A percentile compares a stretch with the other conserved stretches of the same genome.
These are phyloP conservation scores for Aphidoletes aphidimyza DNA, from an alignment of 2,888 invertebrate species.

Conservation along the genomic window DNA sequence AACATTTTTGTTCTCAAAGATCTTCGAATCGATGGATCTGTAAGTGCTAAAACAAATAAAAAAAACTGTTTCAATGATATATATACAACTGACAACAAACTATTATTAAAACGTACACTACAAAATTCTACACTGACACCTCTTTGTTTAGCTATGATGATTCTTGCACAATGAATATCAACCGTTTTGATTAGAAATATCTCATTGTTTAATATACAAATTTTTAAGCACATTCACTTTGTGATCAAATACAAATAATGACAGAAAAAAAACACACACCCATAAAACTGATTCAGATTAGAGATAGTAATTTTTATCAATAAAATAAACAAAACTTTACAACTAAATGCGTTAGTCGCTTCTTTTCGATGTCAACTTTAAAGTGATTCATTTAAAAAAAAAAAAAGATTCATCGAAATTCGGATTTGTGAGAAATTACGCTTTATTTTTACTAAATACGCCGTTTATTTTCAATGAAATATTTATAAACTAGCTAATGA, in stretches of 20 bases:
- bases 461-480: too few relatives aligned
- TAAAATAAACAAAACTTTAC: constrained; percentile 11
- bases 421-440: too few relatives aligned
- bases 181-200: too few relatives aligned
- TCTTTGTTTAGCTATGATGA: too few relatives aligned
- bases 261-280: background rate
- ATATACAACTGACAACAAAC: too few relatives aligned
- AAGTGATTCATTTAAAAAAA: background rate
- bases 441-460: background rate
- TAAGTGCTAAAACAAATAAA: constrained; percentile 35
- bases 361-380: background rate
- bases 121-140: background rate
- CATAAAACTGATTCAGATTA: background rate
- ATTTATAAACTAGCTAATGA: too few relatives aligned
- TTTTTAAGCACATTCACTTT: too few relatives aligned
- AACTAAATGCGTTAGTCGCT: background rate
- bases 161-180: too few relatives aligned
- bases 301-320: constrained; percentile 6
- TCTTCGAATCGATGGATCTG: background rate
- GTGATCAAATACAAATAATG: too few relatives aligned
- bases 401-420: background rate
- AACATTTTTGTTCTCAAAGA: background rate
- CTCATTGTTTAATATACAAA: too few relatives aligned
- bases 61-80: too few relatives aligned
- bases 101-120: too few relatives aligned